phyloP scores from a whole-genome alignment of 64 coral and sea anemone genomes.

The Pocillopora verrucosa region DNA sequence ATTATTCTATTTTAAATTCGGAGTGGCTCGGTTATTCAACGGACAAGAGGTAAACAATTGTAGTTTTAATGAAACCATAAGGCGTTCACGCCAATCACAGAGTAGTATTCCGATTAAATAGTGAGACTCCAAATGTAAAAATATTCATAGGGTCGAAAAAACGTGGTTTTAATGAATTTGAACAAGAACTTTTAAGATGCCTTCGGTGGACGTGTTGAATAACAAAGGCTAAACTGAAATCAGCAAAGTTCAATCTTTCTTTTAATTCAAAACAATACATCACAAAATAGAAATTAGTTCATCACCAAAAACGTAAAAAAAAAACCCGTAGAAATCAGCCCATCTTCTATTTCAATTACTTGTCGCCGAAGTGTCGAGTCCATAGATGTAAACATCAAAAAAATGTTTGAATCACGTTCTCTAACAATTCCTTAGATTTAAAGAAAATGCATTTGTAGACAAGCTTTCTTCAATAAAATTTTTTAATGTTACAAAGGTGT shows the following conservation, averaged over 20 bases:
- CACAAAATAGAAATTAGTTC: neutral
- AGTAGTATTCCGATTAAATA: neutral
- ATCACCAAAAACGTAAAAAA: neutral
- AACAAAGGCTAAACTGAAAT: neutral
- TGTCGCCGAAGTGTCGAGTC: neutral
- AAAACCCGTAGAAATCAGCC: neutral
- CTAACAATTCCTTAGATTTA: neutral
- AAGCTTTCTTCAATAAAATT: neutral
- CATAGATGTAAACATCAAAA: neutral
- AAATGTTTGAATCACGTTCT: neutral
- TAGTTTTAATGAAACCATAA: neutral
- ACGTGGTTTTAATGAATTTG: neutral
- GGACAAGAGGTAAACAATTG: conserved; percentile 19
- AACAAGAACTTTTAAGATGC: neutral
- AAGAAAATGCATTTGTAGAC: neutral
- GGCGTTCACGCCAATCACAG: neutral
- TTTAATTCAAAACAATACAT: neutral
- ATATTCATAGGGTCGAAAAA: conserved; percentile 2
- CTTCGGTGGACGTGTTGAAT: neutral
- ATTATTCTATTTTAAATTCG: neutral
- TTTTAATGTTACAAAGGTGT: neutral
- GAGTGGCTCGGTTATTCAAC: neutral
- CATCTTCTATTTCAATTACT: neutral
- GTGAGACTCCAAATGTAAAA: neutral
- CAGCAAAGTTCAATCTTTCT: neutral